phyloP scores from a whole-genome alignment of 2,113 vertebrate species.

The Eonycteris spelaea region DNA sequence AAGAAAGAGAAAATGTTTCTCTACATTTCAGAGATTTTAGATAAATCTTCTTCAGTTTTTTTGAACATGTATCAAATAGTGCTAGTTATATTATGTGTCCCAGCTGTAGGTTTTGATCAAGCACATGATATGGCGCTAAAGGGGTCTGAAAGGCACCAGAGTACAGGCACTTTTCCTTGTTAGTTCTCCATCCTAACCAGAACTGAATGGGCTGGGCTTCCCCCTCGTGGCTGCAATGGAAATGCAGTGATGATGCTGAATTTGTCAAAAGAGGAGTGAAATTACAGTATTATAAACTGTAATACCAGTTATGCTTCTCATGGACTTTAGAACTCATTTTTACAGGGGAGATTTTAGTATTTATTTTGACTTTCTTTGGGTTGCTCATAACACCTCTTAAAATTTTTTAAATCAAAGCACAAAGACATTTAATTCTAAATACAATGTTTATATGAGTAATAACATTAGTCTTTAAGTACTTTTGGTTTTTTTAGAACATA shows the following conservation, averaged over 20 bases:
- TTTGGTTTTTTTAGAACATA: background rate
- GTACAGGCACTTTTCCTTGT: background rate
- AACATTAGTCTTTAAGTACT: background rate
- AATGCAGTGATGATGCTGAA: background rate
- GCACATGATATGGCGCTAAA: background rate
- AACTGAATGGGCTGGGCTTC: background rate
- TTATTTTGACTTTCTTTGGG: background rate
- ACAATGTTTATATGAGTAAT: background rate
- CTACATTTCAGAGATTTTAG: background rate
- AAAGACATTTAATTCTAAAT: background rate
- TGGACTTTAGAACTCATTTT: constrained; percentile 8
- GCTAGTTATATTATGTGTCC: background rate
- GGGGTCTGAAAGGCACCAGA: background rate
- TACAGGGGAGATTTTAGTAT: background rate
- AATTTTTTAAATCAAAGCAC: background rate
- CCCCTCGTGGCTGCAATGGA: background rate
- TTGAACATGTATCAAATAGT: background rate
- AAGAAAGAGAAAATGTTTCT: constrained; percentile 1
- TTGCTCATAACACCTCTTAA: background rate
- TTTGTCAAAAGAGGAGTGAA: background rate
- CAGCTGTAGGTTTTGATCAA: background rate
- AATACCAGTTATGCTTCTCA: background rate
- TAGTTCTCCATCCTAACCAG: background rate
- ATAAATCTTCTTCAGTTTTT: background rate
- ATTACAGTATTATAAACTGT: background rate